Conservation (phyloP, 2,113 vertebrate genomes). For the rabbit (Oryctolagus cuniculus) region mOryCun1.1 NC_091444.1:32794501-32795000, state of each 20-base stretch:
- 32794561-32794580: not conserved
- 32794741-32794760: not conserved
- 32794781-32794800: not conserved
- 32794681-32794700: not conserved
- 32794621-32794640: not conserved
- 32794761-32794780: not conserved
- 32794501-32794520: not conserved
- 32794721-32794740: not conserved
- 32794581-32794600: not conserved
- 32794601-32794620: not conserved
- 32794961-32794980: not conserved
- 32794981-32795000: not conserved
- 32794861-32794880: not conserved
- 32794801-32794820: not conserved
- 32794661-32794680: no score
- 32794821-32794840: not conserved
- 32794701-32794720: not conserved
- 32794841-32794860: accelerated
- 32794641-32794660: not conserved
- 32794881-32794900: not conserved
- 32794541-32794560: not conserved
- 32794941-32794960: no score
- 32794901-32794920: not conserved
- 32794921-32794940: not conserved
- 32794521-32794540: not conserved